A percentile compares a stretch with the other conserved stretches of the same genome.
Conservation (phyloP, 2,797 vertebrate genomes). For the Pelodytes ibericus region DNA sequence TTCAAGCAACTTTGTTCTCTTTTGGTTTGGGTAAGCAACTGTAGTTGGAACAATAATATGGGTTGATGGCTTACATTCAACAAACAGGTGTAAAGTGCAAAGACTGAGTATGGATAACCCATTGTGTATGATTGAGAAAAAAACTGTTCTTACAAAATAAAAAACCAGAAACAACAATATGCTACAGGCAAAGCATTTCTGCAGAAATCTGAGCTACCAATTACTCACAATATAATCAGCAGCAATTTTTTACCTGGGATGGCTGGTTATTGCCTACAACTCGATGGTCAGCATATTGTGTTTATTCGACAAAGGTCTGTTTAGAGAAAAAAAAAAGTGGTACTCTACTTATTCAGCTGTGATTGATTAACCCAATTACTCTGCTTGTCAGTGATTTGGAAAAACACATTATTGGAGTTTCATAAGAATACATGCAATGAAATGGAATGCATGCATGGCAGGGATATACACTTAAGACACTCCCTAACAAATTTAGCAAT, state of each 20-base stretch:
- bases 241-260: constrained; percentile 27
- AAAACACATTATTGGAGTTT: background rate
- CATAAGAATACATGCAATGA: background rate
- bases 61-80: background rate
- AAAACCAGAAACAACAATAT: background rate
- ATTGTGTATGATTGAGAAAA: background rate
- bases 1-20: too few relatives aligned
- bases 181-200: constrained; percentile 13
- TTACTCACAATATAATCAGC: constrained; percentile 16
- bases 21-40: background rate
- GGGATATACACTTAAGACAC: background rate
- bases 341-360: constrained; percentile 4
- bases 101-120: background rate
- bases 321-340: constrained; percentile 6
- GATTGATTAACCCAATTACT: constrained; percentile 11
- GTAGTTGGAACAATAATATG: background rate
- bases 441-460: background rate
- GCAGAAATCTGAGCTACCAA: constrained; percentile 34
- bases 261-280: constrained; percentile 24
- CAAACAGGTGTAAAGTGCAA: background rate
- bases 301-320: constrained; percentile 10
- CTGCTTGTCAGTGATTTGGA: constrained; percentile 2
- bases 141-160: background rate
- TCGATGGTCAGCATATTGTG: constrained; percentile 27
- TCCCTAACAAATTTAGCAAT: background rate